Base-by-base conservation (phyloP, 1,140 invertebrate genomes). In the Microplitis mediator region DNA sequence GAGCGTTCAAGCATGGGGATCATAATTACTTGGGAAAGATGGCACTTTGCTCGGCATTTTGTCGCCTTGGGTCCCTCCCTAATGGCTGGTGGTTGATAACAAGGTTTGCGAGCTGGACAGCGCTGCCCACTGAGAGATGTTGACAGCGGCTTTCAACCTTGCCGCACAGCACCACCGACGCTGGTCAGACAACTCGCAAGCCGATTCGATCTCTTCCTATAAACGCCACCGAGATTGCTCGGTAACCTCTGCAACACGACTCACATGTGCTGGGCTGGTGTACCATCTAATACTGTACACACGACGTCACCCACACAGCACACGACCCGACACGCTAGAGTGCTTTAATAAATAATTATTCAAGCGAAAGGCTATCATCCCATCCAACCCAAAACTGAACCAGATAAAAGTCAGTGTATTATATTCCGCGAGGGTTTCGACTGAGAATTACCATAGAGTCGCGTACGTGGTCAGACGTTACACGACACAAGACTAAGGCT, bases 71-170 rank as follows among this genome's bases (percentile, higher is more conserved):
- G 79, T 81, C 80, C 81, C 62, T 58, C 52, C 23, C 82, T 87
- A 87, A 87, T 86, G 86, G 86, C 80, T 82, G 79, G 86, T 79
- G 86, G 86, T 86, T 86, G 84, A 84, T 87, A 86, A 87, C 84
- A 78, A 86, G 84, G 82, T 87, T 87, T 86, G 77, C 81, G 70
- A 75, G 75, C 77, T 76, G 83, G 80, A 84, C 82, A 85, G 74
- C 78, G 80, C 79, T 81, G 83, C 72, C 80, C 80, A 81, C 79
- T 87, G 85, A 87, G 86, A 85, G 85, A 85, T 84, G 84, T 87
- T 87, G 85, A 87, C 86, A 87, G 85, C 82, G 82, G 86, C 86
- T 86, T 87, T 87, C 85, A 87, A 86, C 83, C 80, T 84, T 78
- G 76, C 78, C 75, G 71, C 71, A 70, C 31, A 50, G 54, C 56